These are phyloP conservation scores for Drosophila equinoxialis DNA, from an alignment of 1,140 invertebrate species.

Conservation along the genomic window DNA sequence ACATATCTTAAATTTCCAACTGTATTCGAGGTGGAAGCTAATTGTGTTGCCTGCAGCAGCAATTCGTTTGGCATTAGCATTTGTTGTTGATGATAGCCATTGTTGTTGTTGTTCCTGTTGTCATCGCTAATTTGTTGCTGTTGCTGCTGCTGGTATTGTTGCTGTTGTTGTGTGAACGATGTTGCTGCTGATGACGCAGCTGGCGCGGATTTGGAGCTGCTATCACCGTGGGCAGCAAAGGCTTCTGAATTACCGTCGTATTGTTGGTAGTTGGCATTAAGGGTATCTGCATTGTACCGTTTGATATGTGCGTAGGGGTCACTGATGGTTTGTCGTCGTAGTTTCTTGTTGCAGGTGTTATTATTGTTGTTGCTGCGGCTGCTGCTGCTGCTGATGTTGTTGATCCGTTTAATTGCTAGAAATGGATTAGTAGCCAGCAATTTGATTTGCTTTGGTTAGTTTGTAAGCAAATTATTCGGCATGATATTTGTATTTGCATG, in stretches of 20 bases:
- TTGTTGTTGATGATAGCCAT: conserved; percentile 64
- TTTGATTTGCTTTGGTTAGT: conserved; percentile 65
- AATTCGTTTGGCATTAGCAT: conserved; percentile 67
- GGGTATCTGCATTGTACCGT: conserved; percentile 48
- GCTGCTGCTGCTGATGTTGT: conserved; percentile 22
- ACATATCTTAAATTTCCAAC: conserved; percentile 61
- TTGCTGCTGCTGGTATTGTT: conserved; percentile 14
- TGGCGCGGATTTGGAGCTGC: conserved; percentile 45
- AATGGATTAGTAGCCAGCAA: conserved; percentile 70
- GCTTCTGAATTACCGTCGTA: conserved; percentile 24
- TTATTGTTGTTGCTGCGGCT: conserved; percentile 24
- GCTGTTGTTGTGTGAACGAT: conserved; percentile 25
- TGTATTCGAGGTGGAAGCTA: conserved; percentile 24
- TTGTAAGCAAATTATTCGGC: conserved; percentile 23
- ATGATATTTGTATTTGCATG: conserved; percentile 30
- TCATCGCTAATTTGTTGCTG: conserved; percentile 45
- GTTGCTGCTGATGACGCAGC: conserved; percentile 49
- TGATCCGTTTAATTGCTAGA: conserved; percentile 65
- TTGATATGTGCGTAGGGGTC: conserved; percentile 75
- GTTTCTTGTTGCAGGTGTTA: conserved; percentile 53
- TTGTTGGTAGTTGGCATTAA: conserved; percentile 47
- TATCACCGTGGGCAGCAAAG: conserved; percentile 39
- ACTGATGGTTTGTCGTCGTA: conserved; percentile 75
- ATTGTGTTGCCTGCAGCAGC: conserved; percentile 49
- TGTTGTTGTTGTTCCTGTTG: conserved; percentile 24